A percentile compares a stretch with the other conserved stretches of the same genome.
Evolutionary conservation across 2,113 vertebrate genomes (phyloP).

Genomic region (Aegithalos caudatus): DNA sequence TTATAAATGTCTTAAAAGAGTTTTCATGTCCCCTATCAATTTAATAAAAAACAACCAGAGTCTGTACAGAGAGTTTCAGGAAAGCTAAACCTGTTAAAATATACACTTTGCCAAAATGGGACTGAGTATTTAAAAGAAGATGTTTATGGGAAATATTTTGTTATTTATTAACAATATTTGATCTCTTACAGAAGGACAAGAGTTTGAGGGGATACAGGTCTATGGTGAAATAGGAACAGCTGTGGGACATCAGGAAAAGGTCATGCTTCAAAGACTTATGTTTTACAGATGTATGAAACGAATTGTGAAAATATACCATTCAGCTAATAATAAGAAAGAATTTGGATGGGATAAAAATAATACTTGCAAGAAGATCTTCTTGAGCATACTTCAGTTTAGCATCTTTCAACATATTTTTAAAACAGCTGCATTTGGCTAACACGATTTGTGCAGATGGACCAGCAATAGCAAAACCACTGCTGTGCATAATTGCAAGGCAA

Average conservation of each 20-base stretch:
- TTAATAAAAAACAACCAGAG: background rate
- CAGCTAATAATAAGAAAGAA: background rate
- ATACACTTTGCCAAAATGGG: background rate
- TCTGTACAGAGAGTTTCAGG: background rate
- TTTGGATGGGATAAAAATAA: background rate
- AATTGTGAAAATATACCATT: background rate
- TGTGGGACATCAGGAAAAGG: accelerated
- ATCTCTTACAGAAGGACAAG: background rate
- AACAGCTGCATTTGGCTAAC: background rate
- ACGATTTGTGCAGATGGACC: background rate
- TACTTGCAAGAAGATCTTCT: background rate
- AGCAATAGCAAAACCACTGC: background rate
- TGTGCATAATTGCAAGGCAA: background rate
- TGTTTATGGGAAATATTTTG: background rate
- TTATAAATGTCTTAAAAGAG: background rate
- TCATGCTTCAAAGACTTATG: background rate
- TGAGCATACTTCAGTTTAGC: background rate
- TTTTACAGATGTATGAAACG: background rate
- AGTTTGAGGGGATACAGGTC: background rate
- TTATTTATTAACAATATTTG: background rate
- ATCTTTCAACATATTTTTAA: background rate
- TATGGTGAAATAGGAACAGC: background rate
- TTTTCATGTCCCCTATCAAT: background rate
- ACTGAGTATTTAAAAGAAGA: background rate
- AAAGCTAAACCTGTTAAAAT: background rate